Evolutionary conservation across 2,797 vertebrate species (phyloP), one percentile per base, ranked within the genome.

Genomic region (Pempheris klunzingeri): DNA sequence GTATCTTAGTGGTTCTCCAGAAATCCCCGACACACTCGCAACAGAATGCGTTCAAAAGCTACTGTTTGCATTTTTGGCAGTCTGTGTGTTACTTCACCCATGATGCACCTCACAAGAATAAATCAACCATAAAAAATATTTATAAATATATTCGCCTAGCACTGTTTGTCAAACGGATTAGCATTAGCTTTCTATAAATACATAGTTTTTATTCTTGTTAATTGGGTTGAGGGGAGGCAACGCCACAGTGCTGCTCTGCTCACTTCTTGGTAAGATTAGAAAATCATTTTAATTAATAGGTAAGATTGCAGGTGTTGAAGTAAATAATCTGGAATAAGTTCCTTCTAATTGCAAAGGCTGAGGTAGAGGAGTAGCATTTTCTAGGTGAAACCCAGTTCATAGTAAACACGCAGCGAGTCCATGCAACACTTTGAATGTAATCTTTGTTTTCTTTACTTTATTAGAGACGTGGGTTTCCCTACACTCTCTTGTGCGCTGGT

Each of bases 171-270:
- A 81, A 70, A 79, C 68, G 87, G 87, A 92, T 92, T 91, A 86
- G 85, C 84, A 76, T 90, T 80, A 82, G 79, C 70, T 74, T 65
- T 77, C 87, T 88, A 88, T 85, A 84, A 90, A 92, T 91, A 90
- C 60, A 38, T 15, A 36, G 68, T 63, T 81, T 83, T 77, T 75
- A 80, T 87, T 87, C 59, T 32, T 55, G 75, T 82, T 87, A 87
- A 90, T 90, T 84, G 86, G 86, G 81, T 77, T 80, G 80, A 73
- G 75, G 36, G 58, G 44, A 74, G 28, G 77, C 32, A 81, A 36
- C 58, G 59, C 28, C 24, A 17, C 49, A 32, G 15, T 4, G 54
- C 63, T 60, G 66, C 60, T 62, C 73, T 76, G 39, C n/a, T 54
- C 57, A 71, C 44, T 57, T 78, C 64, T 83, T 22, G 30, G 36